Conservation (phyloP, 2,113 vertebrate species). For the Brachypodius melanocephalos region DNA sequence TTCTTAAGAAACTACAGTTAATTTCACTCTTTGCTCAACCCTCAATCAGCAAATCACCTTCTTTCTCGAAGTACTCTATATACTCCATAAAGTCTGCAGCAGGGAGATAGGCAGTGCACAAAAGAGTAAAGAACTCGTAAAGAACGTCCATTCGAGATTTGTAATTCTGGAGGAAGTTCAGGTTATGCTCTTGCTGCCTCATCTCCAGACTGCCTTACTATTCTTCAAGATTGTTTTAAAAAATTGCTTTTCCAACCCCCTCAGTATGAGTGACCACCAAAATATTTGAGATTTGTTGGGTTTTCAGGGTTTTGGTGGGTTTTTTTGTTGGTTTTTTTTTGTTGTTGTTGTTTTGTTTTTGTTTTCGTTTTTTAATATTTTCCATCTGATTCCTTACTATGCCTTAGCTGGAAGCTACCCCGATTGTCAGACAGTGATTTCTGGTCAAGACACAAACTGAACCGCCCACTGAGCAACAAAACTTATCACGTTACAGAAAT, state of each 20-base stretch:
- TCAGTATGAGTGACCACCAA: background rate
- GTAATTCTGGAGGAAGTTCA: background rate
- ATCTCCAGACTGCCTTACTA: background rate
- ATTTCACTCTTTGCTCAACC: background rate
- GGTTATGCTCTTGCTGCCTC: background rate
- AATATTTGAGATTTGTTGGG: background rate
- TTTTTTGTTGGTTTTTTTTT: too few relatives aligned
- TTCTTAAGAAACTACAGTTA: background rate
- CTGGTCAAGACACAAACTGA: background rate
- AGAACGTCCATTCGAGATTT: background rate
- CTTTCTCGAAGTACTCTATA: background rate
- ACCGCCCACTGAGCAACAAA: background rate
- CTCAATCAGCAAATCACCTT: background rate
- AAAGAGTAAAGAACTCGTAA: background rate
- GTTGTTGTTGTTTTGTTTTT: too few relatives aligned
- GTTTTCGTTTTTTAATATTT: background rate
- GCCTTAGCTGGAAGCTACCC: background rate
- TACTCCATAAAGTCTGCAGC: background rate
- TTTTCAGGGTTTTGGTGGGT: background rate
- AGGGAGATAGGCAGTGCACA: accelerated
- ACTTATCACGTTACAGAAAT: background rate
- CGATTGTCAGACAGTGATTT: background rate
- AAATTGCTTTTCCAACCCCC: background rate
- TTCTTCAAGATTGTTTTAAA: background rate
- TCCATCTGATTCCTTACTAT: accelerated